These are phyloP conservation scores for Crax fasciolata DNA, from an alignment of 2,797 vertebrate genomes.

Conservation along the genomic window DNA sequence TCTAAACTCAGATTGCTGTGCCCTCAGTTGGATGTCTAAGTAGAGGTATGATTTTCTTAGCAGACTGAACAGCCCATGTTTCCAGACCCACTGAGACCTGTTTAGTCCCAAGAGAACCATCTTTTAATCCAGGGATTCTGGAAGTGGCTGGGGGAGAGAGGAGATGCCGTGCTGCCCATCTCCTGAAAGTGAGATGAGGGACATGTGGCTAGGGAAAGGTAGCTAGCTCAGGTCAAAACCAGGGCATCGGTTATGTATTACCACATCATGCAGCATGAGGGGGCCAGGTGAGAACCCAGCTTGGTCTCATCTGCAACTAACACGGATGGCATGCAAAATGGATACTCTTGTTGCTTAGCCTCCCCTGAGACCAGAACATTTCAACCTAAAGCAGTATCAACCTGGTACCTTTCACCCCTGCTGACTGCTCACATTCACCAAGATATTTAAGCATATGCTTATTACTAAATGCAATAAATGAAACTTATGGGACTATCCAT, in stretches of 20 bases:
- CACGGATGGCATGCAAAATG: neutral
- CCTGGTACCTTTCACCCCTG: neutral
- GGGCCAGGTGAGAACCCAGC: neutral
- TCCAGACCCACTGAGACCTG: neutral
- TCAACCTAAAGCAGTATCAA: neutral
- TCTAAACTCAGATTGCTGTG: neutral
- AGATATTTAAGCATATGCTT: neutral
- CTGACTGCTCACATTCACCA: neutral
- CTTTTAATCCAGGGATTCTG: neutral
- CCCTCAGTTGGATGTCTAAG: neutral
- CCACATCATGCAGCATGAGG: neutral
- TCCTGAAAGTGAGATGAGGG: neutral
- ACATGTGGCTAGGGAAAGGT: neutral
- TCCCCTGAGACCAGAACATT: neutral
- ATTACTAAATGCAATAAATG: neutral
- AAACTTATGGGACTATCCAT: neutral
- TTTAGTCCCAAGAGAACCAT: neutral
- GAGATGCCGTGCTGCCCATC: neutral
- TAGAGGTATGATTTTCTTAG: fast-evolving
- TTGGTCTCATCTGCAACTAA: neutral
- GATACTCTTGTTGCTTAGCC: neutral
- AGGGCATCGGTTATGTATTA: neutral
- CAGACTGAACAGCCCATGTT: neutral
- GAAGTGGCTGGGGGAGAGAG: neutral
- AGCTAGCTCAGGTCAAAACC: neutral